Conservation (phyloP, 2,888 invertebrate species). For the Parelbella ahira region DNA sequence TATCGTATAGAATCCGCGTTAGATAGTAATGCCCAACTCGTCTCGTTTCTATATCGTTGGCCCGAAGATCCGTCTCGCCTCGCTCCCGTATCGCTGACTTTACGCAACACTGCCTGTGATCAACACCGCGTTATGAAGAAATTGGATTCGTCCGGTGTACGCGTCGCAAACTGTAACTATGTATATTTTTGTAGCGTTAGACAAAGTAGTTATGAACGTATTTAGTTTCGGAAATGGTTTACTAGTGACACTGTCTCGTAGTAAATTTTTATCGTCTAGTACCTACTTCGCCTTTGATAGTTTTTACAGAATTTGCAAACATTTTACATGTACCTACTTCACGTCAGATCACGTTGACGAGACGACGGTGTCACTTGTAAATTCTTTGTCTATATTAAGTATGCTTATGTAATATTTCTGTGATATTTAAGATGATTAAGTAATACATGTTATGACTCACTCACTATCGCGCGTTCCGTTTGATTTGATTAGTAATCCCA, state of each 20-base stretch:
- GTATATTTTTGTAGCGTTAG: conserved; percentile 28
- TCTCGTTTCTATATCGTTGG: conserved; percentile 40
- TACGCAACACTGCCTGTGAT: conserved; percentile 63
- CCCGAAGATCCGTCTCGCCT: too few relatives aligned
- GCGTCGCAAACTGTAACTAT: conserved; percentile 56
- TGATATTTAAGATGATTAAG: conserved; percentile 69
- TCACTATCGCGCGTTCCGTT: conserved; percentile 41
- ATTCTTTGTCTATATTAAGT: conserved; percentile 29
- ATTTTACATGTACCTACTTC: too few relatives aligned
- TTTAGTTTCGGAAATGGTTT: conserved; percentile 12
- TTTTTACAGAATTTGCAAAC: too few relatives aligned
- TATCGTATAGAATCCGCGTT: too few relatives aligned
- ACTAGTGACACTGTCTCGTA: conserved; percentile 15
- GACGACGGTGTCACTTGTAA: conserved; percentile 11
- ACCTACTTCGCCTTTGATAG: too few relatives aligned
- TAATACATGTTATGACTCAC: conserved; percentile 56
- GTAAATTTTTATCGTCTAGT: not conserved
- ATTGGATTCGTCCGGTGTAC: conserved; percentile 69
- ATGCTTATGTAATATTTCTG: conserved; percentile 57
- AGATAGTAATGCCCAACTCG: too few relatives aligned
- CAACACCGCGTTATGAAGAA: conserved; percentile 61
- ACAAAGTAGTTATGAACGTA: too few relatives aligned
- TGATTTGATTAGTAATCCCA: conserved; percentile 58
- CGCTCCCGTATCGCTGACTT: conserved; percentile 29
- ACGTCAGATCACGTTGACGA: too few relatives aligned